Base-by-base conservation (phyloP, 2,888 invertebrate genomes). In the Drosophila planitibia region DNA sequence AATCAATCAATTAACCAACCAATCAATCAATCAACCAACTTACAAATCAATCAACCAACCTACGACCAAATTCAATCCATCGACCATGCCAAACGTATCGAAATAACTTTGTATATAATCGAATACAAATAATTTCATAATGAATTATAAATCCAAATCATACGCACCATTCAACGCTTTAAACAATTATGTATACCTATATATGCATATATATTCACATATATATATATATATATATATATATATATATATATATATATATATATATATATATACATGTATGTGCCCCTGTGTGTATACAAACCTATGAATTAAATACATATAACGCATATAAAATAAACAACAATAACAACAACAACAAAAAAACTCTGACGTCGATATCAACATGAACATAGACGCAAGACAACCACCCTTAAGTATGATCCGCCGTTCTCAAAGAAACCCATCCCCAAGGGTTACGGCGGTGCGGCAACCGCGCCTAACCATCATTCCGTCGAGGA, bases 391-490 rank as follows among this genome's bases (percentile, higher is more conserved):
- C 70, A 92, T 94, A 96, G 96, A 96, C 97, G 97, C 95, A 97
- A 97, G 95, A 97, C 97, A 93, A 97, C 97, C 85, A 95, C 97
- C 94, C 96, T 97, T 94, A 97, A 97, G 94, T 97, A 97, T 94
- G 97, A 98, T 94, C 97, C 97, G 90, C 97, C 97, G 68, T 97
- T 97, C 94, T 95, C 95, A 93, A 97, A 97, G 95, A 97, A 97
- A 93, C 97, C 97, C 58, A 95, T 96, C 85, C 95, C 96, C 87
- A 96, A 95, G 93, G 96, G 96, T 93, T 95, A 95, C 44, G 94
- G 94, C 16, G 95, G 95, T 9, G 95, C 95, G 67, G 94, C 94
- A 28, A 94, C 94, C 16, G 95, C 95, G 67, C 94, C 96, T 58
- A 95, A 95, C 81, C 96, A 96, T 94, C 95, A 95, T 91, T 96